Conservation (phyloP, 1,140 invertebrate species). For the Platorchestia sp. region DNA sequence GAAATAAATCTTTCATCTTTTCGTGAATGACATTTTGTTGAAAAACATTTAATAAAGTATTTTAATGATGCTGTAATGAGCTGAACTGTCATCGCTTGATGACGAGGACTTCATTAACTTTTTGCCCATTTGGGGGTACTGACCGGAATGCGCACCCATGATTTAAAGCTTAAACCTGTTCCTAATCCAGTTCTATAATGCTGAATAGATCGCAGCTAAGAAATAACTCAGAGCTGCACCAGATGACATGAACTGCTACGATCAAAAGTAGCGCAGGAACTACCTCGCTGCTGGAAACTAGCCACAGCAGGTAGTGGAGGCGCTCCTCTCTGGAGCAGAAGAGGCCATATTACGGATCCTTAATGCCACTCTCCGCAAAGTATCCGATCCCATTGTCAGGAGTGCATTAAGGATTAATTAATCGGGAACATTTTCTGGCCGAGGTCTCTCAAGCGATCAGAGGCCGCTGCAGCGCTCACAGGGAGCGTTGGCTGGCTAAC, state of each 20-base stretch:
- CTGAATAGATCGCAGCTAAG: neutral
- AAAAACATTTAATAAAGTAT: neutral
- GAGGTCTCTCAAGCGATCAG: neutral
- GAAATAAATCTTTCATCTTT: neutral
- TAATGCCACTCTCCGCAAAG: neutral
- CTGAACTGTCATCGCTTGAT: neutral
- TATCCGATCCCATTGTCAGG: neutral
- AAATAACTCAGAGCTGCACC: neutral
- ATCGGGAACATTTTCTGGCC: neutral
- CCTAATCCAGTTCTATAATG: neutral
- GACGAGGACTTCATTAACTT: neutral
- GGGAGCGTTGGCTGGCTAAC: neutral
- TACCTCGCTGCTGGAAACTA: neutral
- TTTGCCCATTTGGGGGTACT: neutral
- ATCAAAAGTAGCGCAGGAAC: neutral
- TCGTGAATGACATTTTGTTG: neutral
- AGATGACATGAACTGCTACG: neutral
- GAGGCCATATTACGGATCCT: neutral
- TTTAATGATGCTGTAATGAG: neutral
- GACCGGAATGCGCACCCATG: neutral
- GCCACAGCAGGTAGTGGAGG: neutral
- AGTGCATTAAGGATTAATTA: constrained; percentile 39
- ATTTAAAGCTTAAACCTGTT: neutral
- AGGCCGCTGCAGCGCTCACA: neutral
- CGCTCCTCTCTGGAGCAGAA: neutral